Base-by-base conservation (phyloP, 2,888 invertebrate species). In the Himalopsyche japonica region DNA sequence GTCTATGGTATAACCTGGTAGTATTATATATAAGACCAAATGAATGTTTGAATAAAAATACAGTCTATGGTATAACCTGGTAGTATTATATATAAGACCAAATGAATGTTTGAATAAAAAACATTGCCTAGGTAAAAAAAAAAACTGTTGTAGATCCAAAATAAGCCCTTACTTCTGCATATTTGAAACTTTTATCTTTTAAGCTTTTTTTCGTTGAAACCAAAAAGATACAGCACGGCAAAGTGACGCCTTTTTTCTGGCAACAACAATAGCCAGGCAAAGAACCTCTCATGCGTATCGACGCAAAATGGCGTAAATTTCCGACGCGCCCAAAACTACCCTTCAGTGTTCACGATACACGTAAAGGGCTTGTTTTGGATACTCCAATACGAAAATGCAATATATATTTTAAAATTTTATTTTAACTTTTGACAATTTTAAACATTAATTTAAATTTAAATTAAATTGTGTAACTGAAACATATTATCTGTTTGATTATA, bases 291-390 rank as follows among this genome's bases (percentile, higher is more conserved):
- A 79, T 79, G 79, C 82, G 79, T 82, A 64, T 57, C 48, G 78
- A 79, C 82, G 81, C 78, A 37, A 57, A 79, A 27, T 79, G 82
- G 57, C 43, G 79, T 37, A 82, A 64, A 82, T 57, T 57, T 57
- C 20, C 57, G 57, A 57, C 57, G 57, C 57, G 57, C 57, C 24
- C 20, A 57, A 57, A 57, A 57, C 49, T 57, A 57, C 57, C 57
- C 57, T 57, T 12, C 20, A 24, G 24, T 57, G 20, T 57, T 57
- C 57, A 57, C 57, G 6, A 57, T 57, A 20, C 57, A 57, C 57
- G 57, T 24, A 7, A 24, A 57, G 57, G 57, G 57, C 57, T 20
- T 57, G 57, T 57, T 57, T 24, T 57, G 57, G 57, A 57, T 57
- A 57, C 57, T 24, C 24, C 24, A 15, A 15, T 3, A n/a, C 57